Base-by-base conservation (phyloP, 2,888 invertebrate genomes). In the Elmis aenea region DNA sequence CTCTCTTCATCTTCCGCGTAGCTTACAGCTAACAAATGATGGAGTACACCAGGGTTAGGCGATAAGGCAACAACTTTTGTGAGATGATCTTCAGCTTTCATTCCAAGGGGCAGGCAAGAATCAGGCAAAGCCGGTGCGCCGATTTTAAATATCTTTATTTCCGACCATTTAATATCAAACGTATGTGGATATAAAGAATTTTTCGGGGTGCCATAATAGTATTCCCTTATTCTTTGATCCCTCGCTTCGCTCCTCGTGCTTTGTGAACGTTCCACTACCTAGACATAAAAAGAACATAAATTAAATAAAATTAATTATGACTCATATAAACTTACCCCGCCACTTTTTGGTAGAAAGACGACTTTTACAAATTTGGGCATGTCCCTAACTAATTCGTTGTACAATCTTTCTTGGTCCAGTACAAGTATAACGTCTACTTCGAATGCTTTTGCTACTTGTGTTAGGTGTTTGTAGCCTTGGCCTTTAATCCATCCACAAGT, bases 401-500 rank as follows among this genome's bases (percentile, higher is more conserved):
- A 96, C 1, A 99, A 71, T 48, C 96, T 76, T 66, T 99, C 97
- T 64, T 97, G 95, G 66, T 97, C 97, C 45, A 99, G 65, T 0
- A 97, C 96, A 51, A 97, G 73, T 51, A 99, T 90, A 0, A 94
- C 85, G 59, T 95, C 93, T 2, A 95, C 94, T 74, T 95, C 93
- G 68, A 97, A 97, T 0, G 90, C 86, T 55, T 90, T 85, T 0
- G 94, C 93, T 0, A 91, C 84, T 55, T 91, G 87, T 2, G 89
- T 79, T 6, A 99, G 66, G 33, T 88, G 77, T 55, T 84, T 83
- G 66, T 94, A 97, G 0, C 96, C 97, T 0, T 77, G 82, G 0
- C 84, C 88, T 67, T 94, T 93, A 2, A 96, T 84, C 95, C 95
- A 99, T 0, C 97, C 97, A 54, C 95, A 94, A 0, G 97, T 97